These are phyloP conservation scores for Sclerodermus sp. DNA, from an alignment of 2,888 invertebrate genomes.

Conservation along the genomic window DNA sequence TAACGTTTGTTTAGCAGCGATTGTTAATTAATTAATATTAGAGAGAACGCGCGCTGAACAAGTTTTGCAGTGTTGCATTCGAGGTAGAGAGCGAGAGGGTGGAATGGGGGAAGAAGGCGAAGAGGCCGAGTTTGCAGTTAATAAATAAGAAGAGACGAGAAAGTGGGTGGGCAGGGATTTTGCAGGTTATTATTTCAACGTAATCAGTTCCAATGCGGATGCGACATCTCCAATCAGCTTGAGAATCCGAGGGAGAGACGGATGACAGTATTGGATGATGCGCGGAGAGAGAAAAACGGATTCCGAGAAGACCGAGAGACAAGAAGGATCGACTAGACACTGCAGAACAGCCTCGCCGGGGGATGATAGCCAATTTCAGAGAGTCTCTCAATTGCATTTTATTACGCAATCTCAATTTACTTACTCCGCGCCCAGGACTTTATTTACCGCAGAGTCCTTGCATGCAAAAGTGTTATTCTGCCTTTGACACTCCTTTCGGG, in stretches of 20 bases:
- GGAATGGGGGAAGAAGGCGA: too few species aligned
- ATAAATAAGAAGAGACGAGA: not conserved
- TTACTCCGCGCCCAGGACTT: not conserved
- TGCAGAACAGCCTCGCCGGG: not conserved
- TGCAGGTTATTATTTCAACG: slow-evolving; percentile 8
- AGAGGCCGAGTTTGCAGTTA: not conserved
- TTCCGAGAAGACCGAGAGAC: not conserved
- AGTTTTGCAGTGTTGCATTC: too few species aligned
- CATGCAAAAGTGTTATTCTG: too few species aligned
- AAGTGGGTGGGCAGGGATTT: not conserved
- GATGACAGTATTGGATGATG: not conserved
- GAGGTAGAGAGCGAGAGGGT: too few species aligned
- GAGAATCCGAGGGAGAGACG: slow-evolving; percentile 1
- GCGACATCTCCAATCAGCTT: slow-evolving; percentile 9
- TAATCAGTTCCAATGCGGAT: slow-evolving; percentile 12
- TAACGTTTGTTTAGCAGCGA: too few species aligned
- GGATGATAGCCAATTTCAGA: slow-evolving; percentile 10
- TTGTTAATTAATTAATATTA: too few species aligned
- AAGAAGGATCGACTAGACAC: not conserved
- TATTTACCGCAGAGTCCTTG: not conserved
- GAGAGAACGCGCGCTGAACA: too few species aligned
- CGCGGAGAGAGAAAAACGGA: not conserved
- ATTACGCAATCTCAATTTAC: slow-evolving; percentile 9
- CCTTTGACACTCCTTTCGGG: too few species aligned
- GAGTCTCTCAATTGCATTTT: slow-evolving; percentile 6